Evolutionary conservation across 2,113 vertebrate species (phyloP).

Genomic region (Ancistrus triradiatus): DNA sequence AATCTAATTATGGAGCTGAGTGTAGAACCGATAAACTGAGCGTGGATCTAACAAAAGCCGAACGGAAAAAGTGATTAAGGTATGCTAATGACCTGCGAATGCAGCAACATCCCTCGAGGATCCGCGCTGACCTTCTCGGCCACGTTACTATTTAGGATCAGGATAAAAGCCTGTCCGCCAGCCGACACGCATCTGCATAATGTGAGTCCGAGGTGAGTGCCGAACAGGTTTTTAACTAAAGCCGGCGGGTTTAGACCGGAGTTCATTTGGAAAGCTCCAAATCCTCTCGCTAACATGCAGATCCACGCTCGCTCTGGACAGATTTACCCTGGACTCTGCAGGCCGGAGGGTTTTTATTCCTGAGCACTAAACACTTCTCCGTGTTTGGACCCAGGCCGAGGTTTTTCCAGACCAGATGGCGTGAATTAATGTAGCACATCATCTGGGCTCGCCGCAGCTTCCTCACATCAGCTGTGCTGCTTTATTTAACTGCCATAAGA

Average conservation of each 20-base stretch:
- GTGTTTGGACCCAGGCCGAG: slow-evolving; percentile 2
- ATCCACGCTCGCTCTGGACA: slow-evolving; percentile 12
- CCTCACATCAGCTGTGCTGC: background rate
- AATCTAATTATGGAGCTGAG: slow-evolving; percentile 13
- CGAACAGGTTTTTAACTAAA: too few relatives aligned
- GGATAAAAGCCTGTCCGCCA: too few relatives aligned
- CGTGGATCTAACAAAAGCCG: slow-evolving; percentile 27
- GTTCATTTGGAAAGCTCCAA: too few relatives aligned
- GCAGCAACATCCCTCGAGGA: slow-evolving; percentile 17
- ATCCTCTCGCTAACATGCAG: background rate
- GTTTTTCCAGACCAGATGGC: slow-evolving; percentile 28
- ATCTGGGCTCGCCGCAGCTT: background rate
- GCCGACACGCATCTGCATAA: too few relatives aligned
- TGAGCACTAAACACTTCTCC: background rate
- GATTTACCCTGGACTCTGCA: slow-evolving; percentile 17
- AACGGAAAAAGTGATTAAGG: slow-evolving; percentile 36
- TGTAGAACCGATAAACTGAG: slow-evolving; percentile 10
- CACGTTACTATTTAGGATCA: too few relatives aligned
- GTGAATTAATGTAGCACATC: slow-evolving; percentile 17
- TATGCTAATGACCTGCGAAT: slow-evolving; percentile 42
- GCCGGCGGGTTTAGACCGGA: too few relatives aligned
- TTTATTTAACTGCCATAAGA: slow-evolving; percentile 9
- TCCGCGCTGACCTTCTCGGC: slow-evolving; percentile 13
- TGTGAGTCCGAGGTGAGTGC: too few relatives aligned
- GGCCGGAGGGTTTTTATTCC: slow-evolving; percentile 3